A percentile compares a stretch with the other conserved stretches of the same genome.
phyloP scores from a whole-genome alignment of 2,888 invertebrate species.

The Mimas tiliae region DNA sequence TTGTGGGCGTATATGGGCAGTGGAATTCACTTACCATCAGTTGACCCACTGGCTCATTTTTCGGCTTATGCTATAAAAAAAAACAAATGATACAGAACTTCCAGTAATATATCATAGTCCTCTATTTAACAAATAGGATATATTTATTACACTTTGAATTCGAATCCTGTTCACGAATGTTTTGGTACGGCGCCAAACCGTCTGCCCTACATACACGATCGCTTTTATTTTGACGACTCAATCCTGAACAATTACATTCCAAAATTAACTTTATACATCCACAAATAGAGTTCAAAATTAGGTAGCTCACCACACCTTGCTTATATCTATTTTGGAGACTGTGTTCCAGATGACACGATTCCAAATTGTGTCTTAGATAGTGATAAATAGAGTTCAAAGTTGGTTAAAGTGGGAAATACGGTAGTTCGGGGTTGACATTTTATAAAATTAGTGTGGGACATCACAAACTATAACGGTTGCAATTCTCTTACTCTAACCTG shows the following conservation, averaged over 20 bases:
- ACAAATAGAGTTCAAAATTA: background rate
- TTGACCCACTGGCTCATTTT: too few relatives aligned
- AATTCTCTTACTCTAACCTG: constrained; percentile 1
- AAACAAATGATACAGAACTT: background rate
- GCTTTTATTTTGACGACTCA: constrained; percentile 37
- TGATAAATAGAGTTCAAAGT: constrained; percentile 22
- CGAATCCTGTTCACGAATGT: constrained; percentile 20
- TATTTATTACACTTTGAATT: constrained; percentile 10
- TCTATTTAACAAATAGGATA: constrained; percentile 5
- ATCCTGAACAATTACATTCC: background rate
- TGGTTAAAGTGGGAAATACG: background rate
- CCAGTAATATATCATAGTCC: background rate
- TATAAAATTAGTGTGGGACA: constrained; percentile 4
- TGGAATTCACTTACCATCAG: too few relatives aligned
- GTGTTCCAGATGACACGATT: background rate
- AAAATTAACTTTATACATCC: background rate
- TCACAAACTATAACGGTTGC: constrained; percentile 34
- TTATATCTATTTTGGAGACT: background rate
- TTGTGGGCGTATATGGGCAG: too few relatives aligned
- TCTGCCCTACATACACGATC: constrained; percentile 64
- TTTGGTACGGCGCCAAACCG: constrained; percentile 71
- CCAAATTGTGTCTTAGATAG: background rate
- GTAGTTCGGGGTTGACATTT: constrained; percentile 14
- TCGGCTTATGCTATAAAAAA: background rate
- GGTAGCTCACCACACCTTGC: background rate